phyloP scores from a whole-genome alignment of 1,140 invertebrate genomes.

The Saccostrea cuccullata region DNA sequence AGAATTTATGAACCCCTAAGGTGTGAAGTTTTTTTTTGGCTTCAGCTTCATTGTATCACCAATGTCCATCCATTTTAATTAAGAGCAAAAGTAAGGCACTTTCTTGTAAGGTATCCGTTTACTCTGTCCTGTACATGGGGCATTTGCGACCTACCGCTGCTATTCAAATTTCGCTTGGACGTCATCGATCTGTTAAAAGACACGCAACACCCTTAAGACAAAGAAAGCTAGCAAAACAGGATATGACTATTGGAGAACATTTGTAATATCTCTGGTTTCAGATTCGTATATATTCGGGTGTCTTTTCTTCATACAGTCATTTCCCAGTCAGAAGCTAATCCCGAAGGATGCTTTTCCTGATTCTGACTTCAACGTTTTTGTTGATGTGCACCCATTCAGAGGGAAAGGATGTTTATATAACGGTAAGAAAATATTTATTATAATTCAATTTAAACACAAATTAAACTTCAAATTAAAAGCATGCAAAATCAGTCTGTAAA shows the following conservation, averaged over 20 bases:
- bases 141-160: background rate
- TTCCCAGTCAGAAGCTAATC: background rate
- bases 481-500: background rate
- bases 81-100: background rate
- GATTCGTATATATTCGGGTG: background rate
- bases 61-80: background rate
- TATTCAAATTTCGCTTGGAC: background rate
- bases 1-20: background rate
- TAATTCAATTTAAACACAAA: no score
- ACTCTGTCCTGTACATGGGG: background rate
- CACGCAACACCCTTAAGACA: background rate
- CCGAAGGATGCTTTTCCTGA: background rate
- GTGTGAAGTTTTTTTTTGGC: background rate
- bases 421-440: background rate
- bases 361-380: background rate
- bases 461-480: no score
- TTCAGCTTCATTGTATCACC: background rate
- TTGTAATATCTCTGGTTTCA: background rate
- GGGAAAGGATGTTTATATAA: background rate
- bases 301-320: background rate
- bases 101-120: background rate
- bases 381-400: background rate
- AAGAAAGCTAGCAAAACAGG: background rate
- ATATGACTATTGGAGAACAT: background rate
- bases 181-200: constrained; percentile 12